Conservation (phyloP, 2,113 vertebrate species). For the Gadus chalcogrammus region DNA sequence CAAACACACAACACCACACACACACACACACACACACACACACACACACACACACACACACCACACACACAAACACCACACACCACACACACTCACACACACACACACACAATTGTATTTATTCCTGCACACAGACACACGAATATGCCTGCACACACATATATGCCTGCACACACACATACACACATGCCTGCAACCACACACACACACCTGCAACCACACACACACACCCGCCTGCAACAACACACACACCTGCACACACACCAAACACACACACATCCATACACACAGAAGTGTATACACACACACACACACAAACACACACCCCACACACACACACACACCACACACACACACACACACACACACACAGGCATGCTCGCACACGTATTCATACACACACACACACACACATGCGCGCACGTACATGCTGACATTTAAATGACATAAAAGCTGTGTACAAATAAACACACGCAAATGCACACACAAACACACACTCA, state of each 20-base stretch:
- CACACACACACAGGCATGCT: conserved; percentile 29
- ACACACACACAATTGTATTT: too few relatives aligned
- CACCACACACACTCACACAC: conserved; percentile 30
- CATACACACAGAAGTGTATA: too few relatives aligned
- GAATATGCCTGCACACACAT: too few relatives aligned
- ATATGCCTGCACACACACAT: too few relatives aligned
- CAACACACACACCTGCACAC: too few relatives aligned
- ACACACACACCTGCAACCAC: too few relatives aligned
- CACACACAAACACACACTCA: conserved; percentile 44
- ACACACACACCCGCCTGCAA: too few relatives aligned
- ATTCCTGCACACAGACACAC: too few relatives aligned
- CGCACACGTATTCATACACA: conserved; percentile 29
- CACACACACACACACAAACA: conserved; percentile 41
- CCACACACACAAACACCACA: conserved; percentile 23
- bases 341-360: conserved; percentile 46
- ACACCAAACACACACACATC: too few relatives aligned
- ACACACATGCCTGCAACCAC: too few relatives aligned
- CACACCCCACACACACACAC: conserved; percentile 22
- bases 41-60: not conserved
- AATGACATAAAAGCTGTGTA: too few relatives aligned
- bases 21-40: conserved; percentile 41
- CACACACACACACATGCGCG: conserved; percentile 29
- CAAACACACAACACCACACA: conserved; percentile 11
- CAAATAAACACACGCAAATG: conserved; percentile 46
- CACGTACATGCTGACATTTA: conserved; percentile 31